phyloP scores from a whole-genome alignment of 2,888 invertebrate genomes.

The Meganola albula region DNA sequence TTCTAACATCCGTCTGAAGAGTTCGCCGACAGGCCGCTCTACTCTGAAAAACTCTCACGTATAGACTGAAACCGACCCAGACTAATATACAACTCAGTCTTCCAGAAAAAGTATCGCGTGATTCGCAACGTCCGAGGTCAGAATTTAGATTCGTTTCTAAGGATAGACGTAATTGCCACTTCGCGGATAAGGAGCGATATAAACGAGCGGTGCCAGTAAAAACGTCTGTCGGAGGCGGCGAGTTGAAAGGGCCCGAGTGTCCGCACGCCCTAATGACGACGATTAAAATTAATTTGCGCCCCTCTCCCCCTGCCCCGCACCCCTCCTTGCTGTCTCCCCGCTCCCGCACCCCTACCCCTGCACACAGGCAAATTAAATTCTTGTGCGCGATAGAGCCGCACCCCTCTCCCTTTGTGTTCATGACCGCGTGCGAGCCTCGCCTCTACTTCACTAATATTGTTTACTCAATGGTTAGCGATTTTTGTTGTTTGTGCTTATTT shows the following conservation, averaged over 20 bases:
- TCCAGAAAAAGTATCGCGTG: conserved; percentile 28
- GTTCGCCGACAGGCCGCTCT: too few relatives aligned
- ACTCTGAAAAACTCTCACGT: too few relatives aligned
- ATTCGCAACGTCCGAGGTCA: conserved; percentile 18
- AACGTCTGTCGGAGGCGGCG: conserved; percentile 29
- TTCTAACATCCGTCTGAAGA: background rate
- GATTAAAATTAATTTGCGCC: conserved; percentile 73
- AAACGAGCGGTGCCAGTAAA: conserved; percentile 28
- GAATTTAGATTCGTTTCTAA: conserved; percentile 34
- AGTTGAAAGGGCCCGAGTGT: conserved; percentile 31
- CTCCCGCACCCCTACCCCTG: conserved; percentile 6
- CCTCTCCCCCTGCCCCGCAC: conserved; percentile 12
- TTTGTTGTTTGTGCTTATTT: too few relatives aligned
- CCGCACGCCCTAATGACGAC: conserved; percentile 56
- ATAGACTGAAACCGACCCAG: too few relatives aligned
- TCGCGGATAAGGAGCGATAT: conserved; percentile 24
- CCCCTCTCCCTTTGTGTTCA: conserved; percentile 30
- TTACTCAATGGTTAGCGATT: conserved; percentile 24
- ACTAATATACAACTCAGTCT: too few relatives aligned
- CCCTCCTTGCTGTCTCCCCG: conserved; percentile 10
- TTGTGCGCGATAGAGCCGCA: conserved; percentile 37
- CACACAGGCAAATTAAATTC: conserved; percentile 61
- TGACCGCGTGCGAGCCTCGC: conserved; percentile 24
- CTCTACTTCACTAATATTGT: conserved; percentile 45
- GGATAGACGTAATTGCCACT: conserved; percentile 32